Percentiles rank a stretch among this genome's conserved stretches.
Conservation (phyloP, 2,888 invertebrate genomes). For the Capitulum mitella region DNA sequence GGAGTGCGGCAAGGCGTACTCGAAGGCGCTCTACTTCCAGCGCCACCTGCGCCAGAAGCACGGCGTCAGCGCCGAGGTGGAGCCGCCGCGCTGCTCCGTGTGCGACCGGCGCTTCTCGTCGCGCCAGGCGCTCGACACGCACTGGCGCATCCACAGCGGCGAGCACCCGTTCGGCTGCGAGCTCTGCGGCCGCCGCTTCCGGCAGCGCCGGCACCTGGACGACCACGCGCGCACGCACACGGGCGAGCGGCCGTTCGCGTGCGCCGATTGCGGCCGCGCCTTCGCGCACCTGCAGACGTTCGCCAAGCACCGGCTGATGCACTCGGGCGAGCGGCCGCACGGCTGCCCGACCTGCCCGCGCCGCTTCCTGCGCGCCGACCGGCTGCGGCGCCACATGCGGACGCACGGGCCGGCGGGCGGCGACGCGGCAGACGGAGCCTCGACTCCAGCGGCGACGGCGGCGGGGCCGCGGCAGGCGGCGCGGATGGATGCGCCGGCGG, state of each 20-base stretch:
- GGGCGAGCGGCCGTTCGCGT: constrained; percentile 16
- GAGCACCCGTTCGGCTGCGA: neutral
- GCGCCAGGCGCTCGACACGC: constrained; percentile 8
- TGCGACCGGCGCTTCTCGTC: neutral
- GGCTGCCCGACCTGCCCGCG: neutral
- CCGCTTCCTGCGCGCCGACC: neutral
- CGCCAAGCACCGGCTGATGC: neutral
- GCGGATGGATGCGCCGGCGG: neutral
- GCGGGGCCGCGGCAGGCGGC: neutral
- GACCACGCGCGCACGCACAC: constrained; percentile 22
- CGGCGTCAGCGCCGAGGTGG: neutral
- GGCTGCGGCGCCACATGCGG: neutral
- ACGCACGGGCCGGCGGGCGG: neutral
- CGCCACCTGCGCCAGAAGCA: neutral
- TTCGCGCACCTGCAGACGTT: neutral
- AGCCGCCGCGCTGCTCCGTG: neutral
- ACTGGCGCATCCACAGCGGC: constrained; percentile 4
- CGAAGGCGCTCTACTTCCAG: neutral
- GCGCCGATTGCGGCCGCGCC: neutral
- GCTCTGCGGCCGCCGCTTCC: constrained; percentile 13
- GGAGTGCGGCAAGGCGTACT: neutral
- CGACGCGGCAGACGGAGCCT: neutral
- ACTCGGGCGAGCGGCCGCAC: neutral
- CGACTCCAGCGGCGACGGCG: neutral
- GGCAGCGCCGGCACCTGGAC: neutral